Percentiles rank a stretch among this genome's conserved stretches.
Conservation (phyloP, 2,113 vertebrate species). For the Bucco capensis region DNA sequence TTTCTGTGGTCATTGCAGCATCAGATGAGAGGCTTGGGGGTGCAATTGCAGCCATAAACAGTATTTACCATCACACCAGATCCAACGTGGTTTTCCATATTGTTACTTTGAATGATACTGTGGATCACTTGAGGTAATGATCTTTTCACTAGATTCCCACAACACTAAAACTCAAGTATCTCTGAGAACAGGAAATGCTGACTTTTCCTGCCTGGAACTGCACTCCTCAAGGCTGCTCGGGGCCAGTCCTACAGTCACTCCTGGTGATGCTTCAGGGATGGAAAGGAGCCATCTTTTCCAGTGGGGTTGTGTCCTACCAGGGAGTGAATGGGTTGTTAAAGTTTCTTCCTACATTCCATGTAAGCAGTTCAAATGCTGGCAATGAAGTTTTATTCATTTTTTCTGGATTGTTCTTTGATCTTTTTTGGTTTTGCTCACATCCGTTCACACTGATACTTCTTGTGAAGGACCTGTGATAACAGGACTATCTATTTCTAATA, state of each 20-base stretch:
- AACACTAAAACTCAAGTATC: not conserved
- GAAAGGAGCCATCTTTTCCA: not conserved
- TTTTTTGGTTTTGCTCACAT: not conserved
- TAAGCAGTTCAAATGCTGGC: not conserved
- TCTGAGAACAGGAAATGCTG: not conserved
- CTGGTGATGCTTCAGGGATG: not conserved
- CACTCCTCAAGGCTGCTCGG: not conserved
- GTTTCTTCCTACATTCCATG: not conserved
- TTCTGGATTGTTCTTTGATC: not conserved
- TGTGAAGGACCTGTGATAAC: not conserved
- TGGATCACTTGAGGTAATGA: conserved; percentile 85
- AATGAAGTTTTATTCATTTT: not conserved
- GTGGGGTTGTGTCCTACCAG: not conserved
- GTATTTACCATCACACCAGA: conserved; percentile 85
- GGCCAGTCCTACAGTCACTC: not conserved
- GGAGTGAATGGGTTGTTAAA: not conserved
- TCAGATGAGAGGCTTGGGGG: conserved; percentile 89
- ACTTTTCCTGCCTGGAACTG: not conserved
- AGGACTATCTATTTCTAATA: not conserved
- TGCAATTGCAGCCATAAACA: conserved; percentile 89
- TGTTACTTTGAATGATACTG: conserved; percentile 89
- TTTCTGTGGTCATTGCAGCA: conserved; percentile 89
- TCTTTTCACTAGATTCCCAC: not conserved
- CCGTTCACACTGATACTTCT: not conserved
- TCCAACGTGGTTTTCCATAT: conserved; percentile 89